phyloP scores from a whole-genome alignment of 1,140 invertebrate genomes.

The Philotrypesis tridentata region DNA sequence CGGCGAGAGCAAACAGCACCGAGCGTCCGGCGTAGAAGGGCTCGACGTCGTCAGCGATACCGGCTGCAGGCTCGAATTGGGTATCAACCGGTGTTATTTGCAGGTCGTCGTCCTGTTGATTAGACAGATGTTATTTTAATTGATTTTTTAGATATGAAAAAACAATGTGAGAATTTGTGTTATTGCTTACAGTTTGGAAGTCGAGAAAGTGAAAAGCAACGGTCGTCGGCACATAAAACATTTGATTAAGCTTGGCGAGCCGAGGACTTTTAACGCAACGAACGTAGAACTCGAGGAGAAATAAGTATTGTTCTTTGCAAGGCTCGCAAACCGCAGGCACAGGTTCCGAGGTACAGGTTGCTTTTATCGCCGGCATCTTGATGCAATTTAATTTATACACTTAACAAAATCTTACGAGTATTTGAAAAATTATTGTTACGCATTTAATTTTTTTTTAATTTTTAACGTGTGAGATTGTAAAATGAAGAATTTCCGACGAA shows the following conservation, averaged over 20 bases:
- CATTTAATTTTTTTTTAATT: slow-evolving; percentile 12
- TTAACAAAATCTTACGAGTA: no score
- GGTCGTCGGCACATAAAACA: slow-evolving; percentile 67
- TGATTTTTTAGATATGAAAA: not conserved
- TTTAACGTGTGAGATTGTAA: not conserved
- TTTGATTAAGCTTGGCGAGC: slow-evolving; percentile 63
- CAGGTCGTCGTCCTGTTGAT: slow-evolving; percentile 24
- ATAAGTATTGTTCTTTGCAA: slow-evolving; percentile 62
- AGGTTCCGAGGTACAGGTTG: not conserved
- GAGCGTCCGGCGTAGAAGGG: slow-evolving; percentile 64
- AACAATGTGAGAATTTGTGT: not conserved
- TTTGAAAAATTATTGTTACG: slow-evolving; percentile 9
- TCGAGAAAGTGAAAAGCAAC: slow-evolving; percentile 62
- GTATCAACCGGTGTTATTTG: slow-evolving; percentile 60
- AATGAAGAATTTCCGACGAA: not conserved
- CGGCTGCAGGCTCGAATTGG: slow-evolving; percentile 57
- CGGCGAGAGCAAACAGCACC: slow-evolving; percentile 63
- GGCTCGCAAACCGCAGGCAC: not conserved
- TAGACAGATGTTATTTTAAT: not conserved
- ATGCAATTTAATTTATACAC: no score
- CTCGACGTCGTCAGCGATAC: slow-evolving; percentile 58
- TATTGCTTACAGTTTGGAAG: slow-evolving; percentile 49
- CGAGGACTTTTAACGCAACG: slow-evolving; percentile 60
- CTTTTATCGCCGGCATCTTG: not conserved
- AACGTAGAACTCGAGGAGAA: slow-evolving; percentile 67